These are phyloP conservation scores for Campaea margaritaria DNA, from an alignment of 2,888 invertebrate species.

Conservation along the genomic window DNA sequence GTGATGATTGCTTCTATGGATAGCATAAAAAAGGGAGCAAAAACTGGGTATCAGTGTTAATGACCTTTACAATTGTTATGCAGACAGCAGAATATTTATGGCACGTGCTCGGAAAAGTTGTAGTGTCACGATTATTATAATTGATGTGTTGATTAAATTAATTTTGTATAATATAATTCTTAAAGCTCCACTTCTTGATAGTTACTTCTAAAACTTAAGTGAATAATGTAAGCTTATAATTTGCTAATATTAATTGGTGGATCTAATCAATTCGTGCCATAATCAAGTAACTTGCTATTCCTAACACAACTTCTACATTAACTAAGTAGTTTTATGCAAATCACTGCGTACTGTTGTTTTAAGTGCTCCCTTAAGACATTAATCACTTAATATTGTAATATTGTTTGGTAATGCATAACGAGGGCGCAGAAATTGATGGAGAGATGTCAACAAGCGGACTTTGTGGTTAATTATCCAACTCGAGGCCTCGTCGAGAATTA, in stretches of 20 bases:
- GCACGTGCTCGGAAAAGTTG: background rate
- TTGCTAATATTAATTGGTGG: too few relatives aligned
- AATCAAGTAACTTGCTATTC: conserved; percentile 32
- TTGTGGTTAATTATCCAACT: conserved; percentile 74
- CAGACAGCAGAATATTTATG: background rate
- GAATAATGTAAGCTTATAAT: too few relatives aligned
- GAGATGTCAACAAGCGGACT: conserved; percentile 73
- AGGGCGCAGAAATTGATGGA: conserved; percentile 76
- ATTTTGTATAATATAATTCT: background rate
- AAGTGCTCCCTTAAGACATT: conserved; percentile 73
- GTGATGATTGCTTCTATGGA: conserved; percentile 41
- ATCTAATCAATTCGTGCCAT: conserved; percentile 1
- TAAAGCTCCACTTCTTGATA: conserved; percentile 4
- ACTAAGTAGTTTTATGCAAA: conserved; percentile 81
- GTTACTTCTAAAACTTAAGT: background rate
- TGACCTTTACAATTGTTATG: conserved; percentile 34
- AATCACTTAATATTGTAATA: conserved; percentile 80
- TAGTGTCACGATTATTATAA: background rate
- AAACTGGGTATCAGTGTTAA: conserved; percentile 32
- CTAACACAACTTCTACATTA: conserved; percentile 72
- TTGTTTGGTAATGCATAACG: conserved; percentile 65
- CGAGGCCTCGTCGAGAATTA: conserved; percentile 42
- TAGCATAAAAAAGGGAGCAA: conserved; percentile 37
- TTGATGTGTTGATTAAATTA: background rate
- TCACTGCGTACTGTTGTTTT: conserved; percentile 72